Evolutionary conservation across 2,113 vertebrate genomes (phyloP).

Genomic region (Rhinogobius similis): DNA sequence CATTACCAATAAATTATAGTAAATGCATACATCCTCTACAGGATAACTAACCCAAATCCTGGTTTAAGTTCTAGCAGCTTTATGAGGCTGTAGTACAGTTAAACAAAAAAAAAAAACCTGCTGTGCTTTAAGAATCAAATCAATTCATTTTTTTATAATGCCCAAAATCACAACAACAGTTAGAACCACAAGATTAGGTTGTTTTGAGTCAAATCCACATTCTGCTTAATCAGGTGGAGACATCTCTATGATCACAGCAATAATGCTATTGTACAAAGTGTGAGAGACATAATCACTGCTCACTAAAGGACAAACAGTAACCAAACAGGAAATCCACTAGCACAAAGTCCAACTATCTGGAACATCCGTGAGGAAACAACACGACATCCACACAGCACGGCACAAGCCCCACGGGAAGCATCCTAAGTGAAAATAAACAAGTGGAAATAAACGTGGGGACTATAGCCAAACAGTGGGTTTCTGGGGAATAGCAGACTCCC

Average conservation of each 20-base stretch:
- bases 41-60: too few species aligned
- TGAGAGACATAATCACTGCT: conserved; percentile 8
- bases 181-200: neutral
- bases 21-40: too few species aligned
- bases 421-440: conserved; percentile 25
- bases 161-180: too few species aligned
- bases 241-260: conserved; percentile 26
- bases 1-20: too few species aligned
- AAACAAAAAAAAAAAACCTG: too few species aligned
- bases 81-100: too few species aligned
- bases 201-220: neutral
- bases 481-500: neutral
- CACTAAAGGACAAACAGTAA: conserved; percentile 48
- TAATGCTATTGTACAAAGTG: conserved; percentile 32
- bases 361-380: conserved; percentile 50
- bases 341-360: conserved; percentile 34
- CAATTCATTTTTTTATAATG: too few species aligned
- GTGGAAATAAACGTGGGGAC: conserved; percentile 23
- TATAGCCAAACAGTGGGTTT: neutral
- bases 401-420: conserved; percentile 38
- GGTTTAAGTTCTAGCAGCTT: too few species aligned
- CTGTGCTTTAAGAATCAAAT: too few species aligned
- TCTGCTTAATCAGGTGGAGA: conserved; percentile 6
- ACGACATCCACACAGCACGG: conserved; percentile 25
- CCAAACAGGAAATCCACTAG: conserved; percentile 48